Percentiles rank a stretch among this genome's conserved stretches.
Conservation (phyloP, 2,113 vertebrate species). For the Trematocara nigrifrons region DNA sequence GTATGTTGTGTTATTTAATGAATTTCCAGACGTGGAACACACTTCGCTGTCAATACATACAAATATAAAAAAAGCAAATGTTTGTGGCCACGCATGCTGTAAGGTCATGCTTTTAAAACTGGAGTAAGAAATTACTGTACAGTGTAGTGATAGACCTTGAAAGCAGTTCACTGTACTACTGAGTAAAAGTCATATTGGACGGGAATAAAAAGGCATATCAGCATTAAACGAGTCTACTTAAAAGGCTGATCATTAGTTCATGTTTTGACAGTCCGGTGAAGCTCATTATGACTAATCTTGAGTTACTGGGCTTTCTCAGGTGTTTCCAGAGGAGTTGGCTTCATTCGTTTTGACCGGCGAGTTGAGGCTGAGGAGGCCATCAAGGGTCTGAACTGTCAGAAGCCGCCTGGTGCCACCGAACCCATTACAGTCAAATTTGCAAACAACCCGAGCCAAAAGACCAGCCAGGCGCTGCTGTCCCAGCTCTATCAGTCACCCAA, state of each 20-base stretch:
- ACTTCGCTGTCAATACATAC: neutral
- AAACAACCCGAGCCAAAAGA: conserved; percentile 99
- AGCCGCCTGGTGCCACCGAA: conserved; percentile 91
- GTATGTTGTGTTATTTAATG: neutral
- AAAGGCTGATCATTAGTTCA: neutral
- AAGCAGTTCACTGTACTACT: neutral
- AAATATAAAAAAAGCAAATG: neutral
- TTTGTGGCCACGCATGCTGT: neutral
- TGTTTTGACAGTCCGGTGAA: neutral
- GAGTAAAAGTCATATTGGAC: neutral
- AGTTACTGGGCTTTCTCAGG: conserved; percentile 64
- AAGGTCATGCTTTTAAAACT: neutral
- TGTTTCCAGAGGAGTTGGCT: conserved; percentile 93
- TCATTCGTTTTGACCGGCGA: conserved; percentile 96
- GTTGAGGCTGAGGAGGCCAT: conserved; percentile 99
- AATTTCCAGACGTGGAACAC: rapidly evolving
- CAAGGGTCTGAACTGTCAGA: conserved; percentile 97
- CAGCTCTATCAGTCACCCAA: conserved; percentile 98
- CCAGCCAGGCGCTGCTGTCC: conserved; percentile 93
- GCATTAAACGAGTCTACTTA: neutral
- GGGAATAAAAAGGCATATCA: neutral
- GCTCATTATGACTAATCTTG: neutral
- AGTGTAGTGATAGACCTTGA: neutral
- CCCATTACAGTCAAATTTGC: conserved; percentile 99
- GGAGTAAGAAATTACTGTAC: neutral